Percentiles rank a stretch among this genome's conserved stretches.
Evolutionary conservation across 2,113 vertebrate genomes (phyloP).

Genomic region (Alaudala cheleensis): DNA sequence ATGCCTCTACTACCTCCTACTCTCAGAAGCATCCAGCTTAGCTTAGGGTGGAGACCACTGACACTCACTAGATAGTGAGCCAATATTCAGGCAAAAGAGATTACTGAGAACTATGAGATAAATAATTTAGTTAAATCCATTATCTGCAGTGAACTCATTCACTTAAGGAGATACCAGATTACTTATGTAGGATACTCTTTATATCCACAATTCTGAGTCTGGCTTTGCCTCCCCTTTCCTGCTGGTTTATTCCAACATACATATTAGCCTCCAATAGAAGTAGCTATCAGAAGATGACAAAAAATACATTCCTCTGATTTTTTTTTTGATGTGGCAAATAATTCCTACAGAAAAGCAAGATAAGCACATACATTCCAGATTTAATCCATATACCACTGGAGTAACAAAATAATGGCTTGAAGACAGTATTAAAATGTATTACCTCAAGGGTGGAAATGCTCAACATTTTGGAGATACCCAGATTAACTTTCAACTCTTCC

Average conservation of each 20-base stretch:
- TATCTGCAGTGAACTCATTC: not conserved
- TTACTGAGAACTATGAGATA: not conserved
- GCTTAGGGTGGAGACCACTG: not conserved
- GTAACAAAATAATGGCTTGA: not conserved
- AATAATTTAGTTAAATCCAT: not conserved
- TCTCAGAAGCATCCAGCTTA: not conserved
- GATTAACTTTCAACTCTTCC: constrained; percentile 6
- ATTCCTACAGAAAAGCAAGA: not conserved
- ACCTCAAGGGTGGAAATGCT: not conserved
- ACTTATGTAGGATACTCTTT: not conserved
- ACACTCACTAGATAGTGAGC: not conserved
- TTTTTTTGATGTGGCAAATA: not conserved
- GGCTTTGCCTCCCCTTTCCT: not conserved
- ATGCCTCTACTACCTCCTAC: not conserved
- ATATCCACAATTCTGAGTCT: not conserved
- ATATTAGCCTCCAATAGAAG: not conserved
- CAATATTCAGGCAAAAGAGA: not conserved
- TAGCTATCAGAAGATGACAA: not conserved
- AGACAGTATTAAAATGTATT: constrained; percentile 18
- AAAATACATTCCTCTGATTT: not conserved
- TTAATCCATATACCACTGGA: not conserved
- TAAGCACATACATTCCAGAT: not conserved
- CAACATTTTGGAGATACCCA: not conserved
- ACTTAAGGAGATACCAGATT: not conserved
- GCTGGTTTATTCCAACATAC: not conserved